Evolutionary conservation across 2,797 vertebrate species (phyloP).

Genomic region (Takifugu ocellatus): DNA sequence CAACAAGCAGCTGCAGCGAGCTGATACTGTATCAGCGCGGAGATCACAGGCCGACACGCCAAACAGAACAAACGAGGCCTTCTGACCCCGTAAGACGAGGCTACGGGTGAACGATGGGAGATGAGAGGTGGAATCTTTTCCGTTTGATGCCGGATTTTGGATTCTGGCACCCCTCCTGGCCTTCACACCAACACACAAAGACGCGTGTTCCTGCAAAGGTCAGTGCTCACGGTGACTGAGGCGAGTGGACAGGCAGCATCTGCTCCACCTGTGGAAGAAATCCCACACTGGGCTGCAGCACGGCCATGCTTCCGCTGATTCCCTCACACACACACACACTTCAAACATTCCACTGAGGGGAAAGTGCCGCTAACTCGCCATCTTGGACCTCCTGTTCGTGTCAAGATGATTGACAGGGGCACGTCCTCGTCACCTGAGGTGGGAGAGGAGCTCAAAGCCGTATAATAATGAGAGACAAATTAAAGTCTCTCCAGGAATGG

Average conservation of each 20-base stretch:
- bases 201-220: constrained; percentile 67
- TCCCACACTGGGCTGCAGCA: constrained; percentile 33
- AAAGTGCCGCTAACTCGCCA: constrained; percentile 53
- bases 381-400: constrained; percentile 44
- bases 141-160: constrained; percentile 33
- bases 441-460: constrained; percentile 48
- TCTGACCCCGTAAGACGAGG: constrained; percentile 11
- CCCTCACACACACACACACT: not conserved
- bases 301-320: not conserved
- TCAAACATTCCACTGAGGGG: constrained; percentile 43
- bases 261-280: constrained; percentile 68
- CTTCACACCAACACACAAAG: constrained; percentile 54
- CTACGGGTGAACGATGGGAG: constrained; percentile 2
- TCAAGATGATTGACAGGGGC: constrained; percentile 58
- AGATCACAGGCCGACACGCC: constrained; percentile 43
- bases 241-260: constrained; percentile 70
- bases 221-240: constrained; percentile 67
- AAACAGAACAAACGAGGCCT: constrained; percentile 6
- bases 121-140: not conserved
- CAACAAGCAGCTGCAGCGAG: constrained; percentile 54
- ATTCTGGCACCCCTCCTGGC: constrained; percentile 37
- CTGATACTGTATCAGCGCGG: constrained; percentile 61
- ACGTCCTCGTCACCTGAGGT: constrained; percentile 44
- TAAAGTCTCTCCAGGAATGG: constrained; percentile 66
- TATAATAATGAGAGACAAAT: constrained; percentile 73